Evolutionary conservation across 2,797 vertebrate genomes (phyloP), one percentile per base, ranked within the genome.

Genomic region (Enteromius fasciolatus): DNA sequence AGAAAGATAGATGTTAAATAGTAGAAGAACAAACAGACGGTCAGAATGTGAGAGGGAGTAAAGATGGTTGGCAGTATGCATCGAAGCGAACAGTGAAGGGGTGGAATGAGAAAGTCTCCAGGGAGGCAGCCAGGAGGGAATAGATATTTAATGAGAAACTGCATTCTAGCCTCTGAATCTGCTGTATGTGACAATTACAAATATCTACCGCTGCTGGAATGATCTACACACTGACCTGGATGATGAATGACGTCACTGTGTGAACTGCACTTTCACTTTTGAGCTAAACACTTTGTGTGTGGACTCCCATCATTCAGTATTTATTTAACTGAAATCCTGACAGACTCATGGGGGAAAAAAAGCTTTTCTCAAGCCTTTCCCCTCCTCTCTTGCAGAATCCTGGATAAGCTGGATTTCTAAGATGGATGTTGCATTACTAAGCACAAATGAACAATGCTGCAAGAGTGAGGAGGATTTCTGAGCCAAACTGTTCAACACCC

Each of bases 41-140:
- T 50, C 23, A n/a, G 28, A 67, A 33, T n/a, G 31, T 69, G 48
- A 68, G 52, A 50, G 39, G 44, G 25, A 31, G 68, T 44, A 76
- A 63, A 64, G 44, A 67, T 68, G 41, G 63, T n/a, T 64, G 41
- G 33, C 73, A 64, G 79, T 41, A 50, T 76, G 66, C 80, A 82
- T 61, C 15, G 31, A 66, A 66, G 66, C 10, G 9, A 28, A 66
- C n/a, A 70, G 33, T 50, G 76, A 73, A 44, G 39, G 52, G 39
- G 46, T 77, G 54, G 73, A 73, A 75, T 28, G 79, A 86, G 84
- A 79, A 64, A 20, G 25, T 76, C 70, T 70, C 17, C 17, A 68
- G 57, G 73, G 70, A 85, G 11, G 31, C 59, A 82, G 61, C 14
- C 68, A 33, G 59, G 36, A 82, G 46, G 59, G 44, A 81, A 75